A percentile compares a stretch with the other conserved stretches of the same genome.
phyloP scores from a whole-genome alignment of 2,797 vertebrate genomes.

The Fratercula arctica region DNA sequence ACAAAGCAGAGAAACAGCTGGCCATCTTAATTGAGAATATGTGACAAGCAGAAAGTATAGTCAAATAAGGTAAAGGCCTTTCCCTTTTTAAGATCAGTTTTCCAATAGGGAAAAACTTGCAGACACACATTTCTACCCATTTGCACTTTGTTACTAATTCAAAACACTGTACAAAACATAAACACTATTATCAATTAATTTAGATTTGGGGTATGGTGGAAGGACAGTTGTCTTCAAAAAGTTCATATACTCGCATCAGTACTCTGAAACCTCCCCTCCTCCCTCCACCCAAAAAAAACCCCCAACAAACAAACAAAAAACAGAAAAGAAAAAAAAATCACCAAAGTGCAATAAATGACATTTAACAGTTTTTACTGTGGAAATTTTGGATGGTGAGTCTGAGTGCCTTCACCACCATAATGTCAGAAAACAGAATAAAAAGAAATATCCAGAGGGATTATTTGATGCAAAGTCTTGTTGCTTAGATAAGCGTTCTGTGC shows the following conservation, averaged over 20 bases:
- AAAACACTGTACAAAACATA: constrained; percentile 7
- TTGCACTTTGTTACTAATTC: background rate
- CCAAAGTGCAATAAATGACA: background rate
- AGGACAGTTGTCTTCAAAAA: background rate
- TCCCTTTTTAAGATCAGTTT: background rate
- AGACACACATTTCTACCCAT: background rate
- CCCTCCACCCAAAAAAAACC: background rate
- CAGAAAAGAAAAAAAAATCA: background rate
- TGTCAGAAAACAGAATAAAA: background rate
- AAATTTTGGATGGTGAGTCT: background rate
- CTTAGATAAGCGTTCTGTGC: background rate
- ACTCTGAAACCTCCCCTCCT: background rate
- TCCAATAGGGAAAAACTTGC: background rate
- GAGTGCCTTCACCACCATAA: background rate
- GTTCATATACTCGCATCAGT: background rate
- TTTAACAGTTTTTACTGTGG: background rate
- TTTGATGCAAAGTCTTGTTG: background rate
- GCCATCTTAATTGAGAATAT: background rate
- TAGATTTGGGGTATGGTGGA: background rate
- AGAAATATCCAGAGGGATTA: background rate
- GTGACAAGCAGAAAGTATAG: background rate
- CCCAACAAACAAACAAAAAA: background rate
- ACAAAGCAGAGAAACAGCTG: background rate
- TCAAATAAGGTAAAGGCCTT: background rate
- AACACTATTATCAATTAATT: background rate